phyloP scores from a whole-genome alignment of 2,888 invertebrate genomes.

The Melikaiella ostensackeni region DNA sequence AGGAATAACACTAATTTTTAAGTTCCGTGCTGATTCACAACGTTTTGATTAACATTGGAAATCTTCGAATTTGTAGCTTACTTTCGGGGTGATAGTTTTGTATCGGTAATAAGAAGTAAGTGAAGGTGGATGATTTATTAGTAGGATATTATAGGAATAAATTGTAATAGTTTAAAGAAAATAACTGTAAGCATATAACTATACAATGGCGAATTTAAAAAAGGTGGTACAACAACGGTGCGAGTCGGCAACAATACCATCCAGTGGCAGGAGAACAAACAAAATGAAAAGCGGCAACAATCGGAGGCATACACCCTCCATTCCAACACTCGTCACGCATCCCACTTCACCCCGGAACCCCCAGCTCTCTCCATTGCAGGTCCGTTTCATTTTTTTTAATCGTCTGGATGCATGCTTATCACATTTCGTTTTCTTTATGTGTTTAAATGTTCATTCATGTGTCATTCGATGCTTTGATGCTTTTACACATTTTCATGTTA shows the following conservation, averaged over 20 bases:
- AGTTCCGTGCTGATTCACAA: neutral
- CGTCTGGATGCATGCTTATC: constrained; percentile 47
- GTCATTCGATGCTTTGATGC: constrained; percentile 34
- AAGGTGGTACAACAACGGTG: constrained; percentile 74
- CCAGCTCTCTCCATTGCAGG: constrained; percentile 85
- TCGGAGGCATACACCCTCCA: constrained; percentile 69
- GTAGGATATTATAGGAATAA: neutral
- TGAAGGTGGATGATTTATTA: constrained; percentile 10
- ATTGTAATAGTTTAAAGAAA: neutral
- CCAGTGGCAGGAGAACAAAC: constrained; percentile 76
- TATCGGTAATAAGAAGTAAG: neutral
- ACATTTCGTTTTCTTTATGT: constrained; percentile 47
- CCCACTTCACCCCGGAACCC: constrained; percentile 80
- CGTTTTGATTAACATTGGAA: neutral
- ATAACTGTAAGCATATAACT: constrained; percentile 31
- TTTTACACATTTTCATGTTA: constrained; percentile 40
- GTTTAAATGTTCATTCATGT: constrained; percentile 38
- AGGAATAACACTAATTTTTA: constrained; percentile 10
- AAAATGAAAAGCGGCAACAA: constrained; percentile 79
- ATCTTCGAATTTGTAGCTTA: neutral
- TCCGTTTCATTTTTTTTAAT: constrained; percentile 67
- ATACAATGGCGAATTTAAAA: constrained; percentile 56
- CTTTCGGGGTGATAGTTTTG: neutral
- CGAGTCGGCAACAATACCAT: constrained; percentile 67
- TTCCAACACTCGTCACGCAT: constrained; percentile 69